These are phyloP conservation scores for Sander lucioperca DNA, from an alignment of 2,113 vertebrate species.

Conservation along the genomic window DNA sequence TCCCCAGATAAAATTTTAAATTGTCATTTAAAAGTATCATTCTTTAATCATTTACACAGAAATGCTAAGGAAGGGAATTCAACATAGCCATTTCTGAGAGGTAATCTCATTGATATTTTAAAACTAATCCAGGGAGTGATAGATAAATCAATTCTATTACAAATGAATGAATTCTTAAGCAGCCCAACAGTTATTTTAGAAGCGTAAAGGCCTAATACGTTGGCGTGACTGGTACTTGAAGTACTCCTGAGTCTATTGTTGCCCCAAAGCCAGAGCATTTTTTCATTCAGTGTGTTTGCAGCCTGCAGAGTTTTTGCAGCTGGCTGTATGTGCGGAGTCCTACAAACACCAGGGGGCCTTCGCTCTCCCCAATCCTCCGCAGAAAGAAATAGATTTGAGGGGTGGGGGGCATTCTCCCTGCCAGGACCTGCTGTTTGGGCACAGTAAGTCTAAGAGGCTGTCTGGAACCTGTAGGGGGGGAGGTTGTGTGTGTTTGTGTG, in stretches of 20 bases:
- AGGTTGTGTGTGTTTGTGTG: slow-evolving; percentile 15
- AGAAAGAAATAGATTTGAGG: not conserved
- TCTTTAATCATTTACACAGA: too few relatives aligned
- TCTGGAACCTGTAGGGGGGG: slow-evolving; percentile 43
- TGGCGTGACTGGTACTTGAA: not conserved
- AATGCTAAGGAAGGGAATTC: not conserved
- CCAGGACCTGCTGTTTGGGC: slow-evolving; percentile 52
- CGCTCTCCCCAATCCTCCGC: slow-evolving; percentile 40
- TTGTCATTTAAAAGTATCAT: too few relatives aligned
- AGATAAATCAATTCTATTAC: not conserved
- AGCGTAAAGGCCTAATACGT: not conserved
- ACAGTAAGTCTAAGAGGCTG: slow-evolving; percentile 49
- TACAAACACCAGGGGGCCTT: slow-evolving; percentile 54
- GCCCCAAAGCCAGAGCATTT: slow-evolving; percentile 19
- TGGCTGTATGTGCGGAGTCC: slow-evolving; percentile 39
- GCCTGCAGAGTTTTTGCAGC: slow-evolving; percentile 43
- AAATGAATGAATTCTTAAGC: not conserved
- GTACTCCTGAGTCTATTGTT: slow-evolving; percentile 19
- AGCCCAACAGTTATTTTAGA: not conserved
- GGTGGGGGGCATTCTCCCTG: slow-evolving; percentile 16
- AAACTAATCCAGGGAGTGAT: slow-evolving; percentile 3
- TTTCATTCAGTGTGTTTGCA: not conserved
- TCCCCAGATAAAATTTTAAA: too few relatives aligned
- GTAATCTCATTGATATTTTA: not conserved
- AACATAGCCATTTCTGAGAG: not conserved